phyloP scores from a whole-genome alignment of 2,797 vertebrate genomes.

The Tachyglossus aculeatus region DNA sequence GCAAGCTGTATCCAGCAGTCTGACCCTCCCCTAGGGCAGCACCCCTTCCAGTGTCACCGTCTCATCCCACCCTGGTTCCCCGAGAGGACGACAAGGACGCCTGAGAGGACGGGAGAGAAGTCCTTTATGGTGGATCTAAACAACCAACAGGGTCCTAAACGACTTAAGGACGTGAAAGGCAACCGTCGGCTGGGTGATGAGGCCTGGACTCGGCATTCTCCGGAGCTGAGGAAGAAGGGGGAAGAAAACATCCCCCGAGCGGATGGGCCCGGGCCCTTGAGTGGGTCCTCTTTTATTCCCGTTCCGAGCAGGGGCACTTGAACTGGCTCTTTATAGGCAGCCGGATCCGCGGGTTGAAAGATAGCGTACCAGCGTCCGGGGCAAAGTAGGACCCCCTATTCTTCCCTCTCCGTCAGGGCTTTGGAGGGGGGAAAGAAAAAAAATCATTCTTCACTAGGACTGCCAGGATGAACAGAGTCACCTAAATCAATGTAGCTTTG shows the following conservation, averaged over 20 bases:
- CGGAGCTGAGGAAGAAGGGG: background rate
- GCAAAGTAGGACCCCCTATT: constrained; percentile 55
- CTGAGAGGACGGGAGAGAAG: too few relatives aligned
- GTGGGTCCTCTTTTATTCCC: background rate
- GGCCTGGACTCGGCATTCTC: constrained; percentile 9
- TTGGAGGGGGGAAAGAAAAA: constrained; percentile 36
- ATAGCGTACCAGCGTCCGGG: constrained; percentile 52
- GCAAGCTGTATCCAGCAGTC: too few relatives aligned
- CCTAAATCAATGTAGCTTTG: constrained; percentile 61
- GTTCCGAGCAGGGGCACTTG: constrained; percentile 41
- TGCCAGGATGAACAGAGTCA: constrained; percentile 51
- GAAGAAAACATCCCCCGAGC: too few relatives aligned
- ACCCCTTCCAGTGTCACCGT: too few relatives aligned
- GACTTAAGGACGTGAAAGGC: background rate
- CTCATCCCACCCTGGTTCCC: too few relatives aligned
- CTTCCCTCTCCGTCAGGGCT: constrained; percentile 35
- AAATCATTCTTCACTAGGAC: constrained; percentile 62
- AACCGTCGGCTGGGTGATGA: background rate
- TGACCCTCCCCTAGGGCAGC: too few relatives aligned
- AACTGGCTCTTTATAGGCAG: constrained; percentile 45
- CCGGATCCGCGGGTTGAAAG: constrained; percentile 58
- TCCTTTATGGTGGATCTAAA: too few relatives aligned
- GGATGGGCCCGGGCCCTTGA: constrained; percentile 18
- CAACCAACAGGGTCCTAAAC: too few relatives aligned
- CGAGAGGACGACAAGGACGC: too few relatives aligned